Conservation (phyloP, 2,888 invertebrate species). For the Drepanosiphum platanoidis region DNA sequence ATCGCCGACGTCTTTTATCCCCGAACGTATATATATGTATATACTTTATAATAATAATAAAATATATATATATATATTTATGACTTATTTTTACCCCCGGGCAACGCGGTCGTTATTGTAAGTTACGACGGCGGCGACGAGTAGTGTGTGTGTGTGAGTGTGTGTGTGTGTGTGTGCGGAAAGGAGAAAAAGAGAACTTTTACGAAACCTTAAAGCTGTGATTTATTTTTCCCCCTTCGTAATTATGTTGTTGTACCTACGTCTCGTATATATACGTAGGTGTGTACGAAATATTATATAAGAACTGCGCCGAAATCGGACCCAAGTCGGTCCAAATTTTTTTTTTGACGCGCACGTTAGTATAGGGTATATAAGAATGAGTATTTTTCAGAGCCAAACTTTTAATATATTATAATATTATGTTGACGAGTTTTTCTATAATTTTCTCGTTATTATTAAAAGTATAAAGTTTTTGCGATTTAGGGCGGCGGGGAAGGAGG, state of each 20-base stretch:
- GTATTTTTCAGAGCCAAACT: no score
- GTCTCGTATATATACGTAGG: background rate
- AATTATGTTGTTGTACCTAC: slow-evolving; percentile 15
- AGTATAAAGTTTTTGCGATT: slow-evolving; percentile 7
- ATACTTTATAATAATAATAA: background rate
- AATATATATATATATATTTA: slow-evolving; percentile 22
- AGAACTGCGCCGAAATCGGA: background rate
- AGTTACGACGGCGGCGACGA: background rate
- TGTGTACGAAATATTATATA: background rate
- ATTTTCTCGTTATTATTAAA: slow-evolving; percentile 29
- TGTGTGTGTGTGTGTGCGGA: background rate
- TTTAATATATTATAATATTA: background rate
- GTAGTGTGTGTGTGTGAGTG: no score
- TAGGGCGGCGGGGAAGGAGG: no score
- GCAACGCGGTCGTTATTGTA: slow-evolving; percentile 60
- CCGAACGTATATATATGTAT: background rate
- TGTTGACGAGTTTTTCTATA: background rate
- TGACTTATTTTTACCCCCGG: slow-evolving; percentile 49
- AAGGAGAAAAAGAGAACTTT: slow-evolving; percentile 27
- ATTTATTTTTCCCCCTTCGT: slow-evolving; percentile 32
- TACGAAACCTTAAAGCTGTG: slow-evolving; percentile 43
- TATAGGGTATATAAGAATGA: background rate
- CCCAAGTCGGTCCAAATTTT: slow-evolving; percentile 15
- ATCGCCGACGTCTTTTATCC: slow-evolving; percentile 6
- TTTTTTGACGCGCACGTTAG: background rate